Conservation (phyloP, 2,797 vertebrate species). For the Steatocranus sp. region DNA sequence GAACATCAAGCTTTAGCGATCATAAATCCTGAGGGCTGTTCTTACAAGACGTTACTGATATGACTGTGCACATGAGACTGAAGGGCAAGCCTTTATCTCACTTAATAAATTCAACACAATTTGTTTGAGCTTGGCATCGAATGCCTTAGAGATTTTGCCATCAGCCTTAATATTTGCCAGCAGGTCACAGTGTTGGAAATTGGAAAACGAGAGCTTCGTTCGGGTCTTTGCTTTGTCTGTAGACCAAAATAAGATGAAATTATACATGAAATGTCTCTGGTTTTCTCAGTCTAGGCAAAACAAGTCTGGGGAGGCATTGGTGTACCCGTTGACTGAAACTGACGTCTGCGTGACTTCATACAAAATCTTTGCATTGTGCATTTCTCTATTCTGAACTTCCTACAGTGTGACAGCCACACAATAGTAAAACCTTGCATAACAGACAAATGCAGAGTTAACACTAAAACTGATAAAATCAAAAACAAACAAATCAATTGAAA, state of each 20-base stretch:
- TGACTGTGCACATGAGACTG: not conserved
- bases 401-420: not conserved
- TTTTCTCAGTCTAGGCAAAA: not conserved
- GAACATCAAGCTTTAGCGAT: not conserved
- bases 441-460: not conserved
- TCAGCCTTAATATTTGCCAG: not conserved
- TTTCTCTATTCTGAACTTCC: not conserved
- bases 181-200: not conserved
- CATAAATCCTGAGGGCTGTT: not conserved
- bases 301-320: not conserved
- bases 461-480: not conserved
- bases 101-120: not conserved
- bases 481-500: not conserved
- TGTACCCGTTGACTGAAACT: rapidly evolving
- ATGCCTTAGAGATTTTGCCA: not conserved
- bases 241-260: not conserved
- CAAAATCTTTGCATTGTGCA: not conserved
- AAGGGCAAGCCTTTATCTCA: not conserved
- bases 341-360: not conserved
- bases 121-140: not conserved
- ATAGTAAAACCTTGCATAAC: not conserved
- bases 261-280: not conserved
- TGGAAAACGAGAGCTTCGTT: not conserved
- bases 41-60: not conserved
- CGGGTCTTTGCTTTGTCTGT: no score